Evolutionary conservation across 1,140 invertebrate species (phyloP).

Genomic region (Cydia splendana): DNA sequence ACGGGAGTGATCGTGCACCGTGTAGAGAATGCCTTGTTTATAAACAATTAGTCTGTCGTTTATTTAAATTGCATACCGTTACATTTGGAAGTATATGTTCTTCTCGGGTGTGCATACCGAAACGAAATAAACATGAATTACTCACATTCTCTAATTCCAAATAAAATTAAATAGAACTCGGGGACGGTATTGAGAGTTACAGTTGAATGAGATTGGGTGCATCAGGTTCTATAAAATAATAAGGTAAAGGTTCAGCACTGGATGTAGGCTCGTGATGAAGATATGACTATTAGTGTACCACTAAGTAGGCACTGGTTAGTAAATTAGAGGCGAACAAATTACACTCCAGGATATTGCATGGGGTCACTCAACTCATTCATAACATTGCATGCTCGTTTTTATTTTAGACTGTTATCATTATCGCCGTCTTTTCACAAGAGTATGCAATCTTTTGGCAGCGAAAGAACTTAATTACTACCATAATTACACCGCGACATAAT

Average conservation of each 20-base stretch:
- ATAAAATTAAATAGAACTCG: too few relatives aligned
- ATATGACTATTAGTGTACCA: too few relatives aligned
- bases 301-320: too few relatives aligned
- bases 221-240: too few relatives aligned
- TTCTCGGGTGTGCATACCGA: not conserved
- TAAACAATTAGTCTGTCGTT: conserved; percentile 16
- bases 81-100: not conserved
- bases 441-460: not conserved
- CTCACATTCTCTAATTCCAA: too few relatives aligned
- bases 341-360: too few relatives aligned
- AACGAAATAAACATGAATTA: not conserved
- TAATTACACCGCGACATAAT: conserved; percentile 11
- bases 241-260: too few relatives aligned
- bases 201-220: too few relatives aligned
- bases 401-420: not conserved
- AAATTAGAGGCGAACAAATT: too few relatives aligned
- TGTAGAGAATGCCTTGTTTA: conserved; percentile 33
- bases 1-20: conserved; percentile 37
- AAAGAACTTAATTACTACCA: conserved; percentile 2
- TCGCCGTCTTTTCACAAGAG: not conserved
- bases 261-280: too few relatives aligned
- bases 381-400: not conserved
- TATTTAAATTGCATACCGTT: conserved; percentile 23
- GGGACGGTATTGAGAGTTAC: too few relatives aligned
- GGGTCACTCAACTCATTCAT: too few relatives aligned